A percentile compares a stretch with the other conserved stretches of the same genome.
phyloP scores from a whole-genome alignment of 2,797 vertebrate genomes.

The Sus cebifrons region DNA sequence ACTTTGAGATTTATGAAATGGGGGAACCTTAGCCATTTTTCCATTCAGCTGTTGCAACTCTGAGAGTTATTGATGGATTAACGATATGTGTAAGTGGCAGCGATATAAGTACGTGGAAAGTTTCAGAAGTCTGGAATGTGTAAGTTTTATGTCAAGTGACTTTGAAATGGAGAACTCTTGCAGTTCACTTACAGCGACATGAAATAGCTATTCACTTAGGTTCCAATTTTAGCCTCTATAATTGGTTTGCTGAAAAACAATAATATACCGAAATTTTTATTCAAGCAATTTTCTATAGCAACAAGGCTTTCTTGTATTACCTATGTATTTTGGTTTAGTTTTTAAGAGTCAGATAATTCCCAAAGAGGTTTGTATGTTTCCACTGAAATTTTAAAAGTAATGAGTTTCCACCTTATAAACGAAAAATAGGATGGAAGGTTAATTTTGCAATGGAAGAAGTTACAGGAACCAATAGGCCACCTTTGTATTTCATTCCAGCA shows the following conservation, averaged over 20 bases:
- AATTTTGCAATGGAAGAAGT: slow-evolving; percentile 57
- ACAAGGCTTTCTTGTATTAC: slow-evolving; percentile 78
- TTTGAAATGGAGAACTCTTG: slow-evolving; percentile 77
- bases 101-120: slow-evolving; percentile 83
- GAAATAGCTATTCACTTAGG: slow-evolving; percentile 80
- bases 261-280: slow-evolving; percentile 76
- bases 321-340: slow-evolving; percentile 69
- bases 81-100: slow-evolving; percentile 84
- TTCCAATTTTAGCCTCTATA: slow-evolving; percentile 72
- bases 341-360: slow-evolving; percentile 76
- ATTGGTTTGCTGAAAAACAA: slow-evolving; percentile 83
- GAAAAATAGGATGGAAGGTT: slow-evolving; percentile 67
- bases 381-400: slow-evolving; percentile 73
- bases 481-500: slow-evolving; percentile 12
- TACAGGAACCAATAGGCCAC: slow-evolving; percentile 15
- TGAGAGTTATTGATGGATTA: slow-evolving; percentile 87
- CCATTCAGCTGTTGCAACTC: slow-evolving; percentile 81
- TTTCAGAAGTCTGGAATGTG: slow-evolving; percentile 86
- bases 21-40: slow-evolving; percentile 80
- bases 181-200: slow-evolving; percentile 73
- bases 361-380: slow-evolving; percentile 72
- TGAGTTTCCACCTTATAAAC: slow-evolving; percentile 73
- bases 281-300: slow-evolving; percentile 70
- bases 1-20: slow-evolving; percentile 87
- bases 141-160: slow-evolving; percentile 79